Base-by-base conservation (phyloP, 2,113 vertebrate genomes). In the Sisor rabdophorus region DNA sequence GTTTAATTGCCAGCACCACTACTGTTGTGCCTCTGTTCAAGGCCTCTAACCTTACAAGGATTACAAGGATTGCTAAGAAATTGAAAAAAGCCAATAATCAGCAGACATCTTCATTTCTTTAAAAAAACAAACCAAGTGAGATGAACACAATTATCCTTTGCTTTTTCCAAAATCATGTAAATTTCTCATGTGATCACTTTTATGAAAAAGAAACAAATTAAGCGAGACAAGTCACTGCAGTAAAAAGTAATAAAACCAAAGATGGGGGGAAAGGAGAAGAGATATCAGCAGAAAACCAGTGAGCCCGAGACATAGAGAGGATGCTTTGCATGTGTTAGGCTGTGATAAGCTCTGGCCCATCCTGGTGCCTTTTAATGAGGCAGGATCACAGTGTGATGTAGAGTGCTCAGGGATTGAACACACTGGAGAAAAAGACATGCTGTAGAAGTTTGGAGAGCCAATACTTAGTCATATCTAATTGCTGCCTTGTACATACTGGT, bases 321-420 rank as follows among this genome's bases (percentile, higher is more conserved):
- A 74, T 79, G 78, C 83, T 85, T 85, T 90, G 92, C 89, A 88
- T 91, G 89, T 94, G 92, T 92, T 95, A 92, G 92, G 91, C 88
- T 86, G 80, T 90, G 93, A 95, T 94, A 95, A 94, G 90, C 89
- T 84, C 72, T 81, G 90, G 87, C 87, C 90, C 90, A 91, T 95
- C 89, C 87, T 85, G 87, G 85, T 90, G 85, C 85, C 84, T 70
- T 86, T 91, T 94, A 94, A 95, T 94, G 93, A 94, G 88, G 88
- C 90, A 86, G 85, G 90, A 90, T 89, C 89, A 36, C 84, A 81
- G 87, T 88, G 85, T 84, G 82, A 87, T 85, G 82, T 83, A 82
- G 82, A 82, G 82, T 79, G 79, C 84, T 84, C 73, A 85, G 90
- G 84, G 16, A 69, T 78, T 85, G 78, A 60, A 82, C 82, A 71